These are phyloP conservation scores for Caiman crocodilus DNA, from an alignment of 2,797 vertebrate genomes.

Conservation along the genomic window DNA sequence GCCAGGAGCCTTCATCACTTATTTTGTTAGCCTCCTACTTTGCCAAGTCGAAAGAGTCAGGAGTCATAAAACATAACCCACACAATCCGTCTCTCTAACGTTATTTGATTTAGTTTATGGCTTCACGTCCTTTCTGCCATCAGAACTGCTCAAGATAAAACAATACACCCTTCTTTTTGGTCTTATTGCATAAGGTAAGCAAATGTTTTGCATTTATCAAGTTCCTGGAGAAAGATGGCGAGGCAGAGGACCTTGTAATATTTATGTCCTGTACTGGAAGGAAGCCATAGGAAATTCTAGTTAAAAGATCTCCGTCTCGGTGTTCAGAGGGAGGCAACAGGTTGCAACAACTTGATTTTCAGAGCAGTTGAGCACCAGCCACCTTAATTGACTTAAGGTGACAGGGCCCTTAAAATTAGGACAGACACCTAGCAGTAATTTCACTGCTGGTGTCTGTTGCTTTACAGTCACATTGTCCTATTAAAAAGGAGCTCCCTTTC, in stretches of 20 bases:
- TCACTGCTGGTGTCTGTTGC: not conserved
- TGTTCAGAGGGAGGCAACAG: constrained; percentile 54
- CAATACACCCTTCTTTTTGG: constrained; percentile 2
- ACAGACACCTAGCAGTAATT: not conserved
- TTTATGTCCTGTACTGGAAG: constrained; percentile 72
- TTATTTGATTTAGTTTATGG: constrained; percentile 62
- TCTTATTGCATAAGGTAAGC: constrained; percentile 28
- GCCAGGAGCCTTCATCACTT: constrained; percentile 70
- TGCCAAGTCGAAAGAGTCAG: constrained; percentile 66
- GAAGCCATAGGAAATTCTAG: constrained; percentile 66
- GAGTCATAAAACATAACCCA: constrained; percentile 71
- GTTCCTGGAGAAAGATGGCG: constrained; percentile 56
- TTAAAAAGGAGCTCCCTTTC: not conserved
- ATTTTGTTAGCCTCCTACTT: constrained; percentile 59
- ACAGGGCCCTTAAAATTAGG: constrained; percentile 33
- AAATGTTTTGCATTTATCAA: constrained; percentile 60
- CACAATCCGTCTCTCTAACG: constrained; percentile 42
- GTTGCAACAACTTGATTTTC: not conserved
- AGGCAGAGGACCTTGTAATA: constrained; percentile 52
- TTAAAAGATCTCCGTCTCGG: constrained; percentile 53
- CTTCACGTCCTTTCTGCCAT: constrained; percentile 23
- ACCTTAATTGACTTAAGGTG: constrained; percentile 18
- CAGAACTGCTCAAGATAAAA: not conserved
- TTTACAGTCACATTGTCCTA: constrained; percentile 17
- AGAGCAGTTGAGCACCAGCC: constrained; percentile 3